phyloP scores from a whole-genome alignment of 2,888 invertebrate species.

The Sphaerophoria taeniata region DNA sequence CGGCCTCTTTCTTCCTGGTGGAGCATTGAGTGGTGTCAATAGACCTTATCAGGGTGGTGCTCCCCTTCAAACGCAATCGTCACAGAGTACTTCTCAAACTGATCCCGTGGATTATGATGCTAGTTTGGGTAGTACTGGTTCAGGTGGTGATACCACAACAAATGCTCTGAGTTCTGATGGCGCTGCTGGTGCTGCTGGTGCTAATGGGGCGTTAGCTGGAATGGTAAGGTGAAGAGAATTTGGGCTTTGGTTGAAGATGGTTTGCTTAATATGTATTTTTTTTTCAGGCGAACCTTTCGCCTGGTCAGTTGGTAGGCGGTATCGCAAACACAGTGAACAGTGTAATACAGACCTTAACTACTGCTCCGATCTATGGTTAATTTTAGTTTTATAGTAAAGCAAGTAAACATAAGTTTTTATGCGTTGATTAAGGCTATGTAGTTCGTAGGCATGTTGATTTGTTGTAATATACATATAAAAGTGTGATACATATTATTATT shows the following conservation, averaged over 20 bases:
- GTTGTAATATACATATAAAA: too few species aligned
- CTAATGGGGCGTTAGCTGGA: conserved; percentile 62
- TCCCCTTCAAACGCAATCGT: conserved; percentile 24
- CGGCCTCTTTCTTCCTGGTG: conserved; percentile 79
- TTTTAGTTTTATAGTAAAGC: too few species aligned
- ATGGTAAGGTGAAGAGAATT: conserved; percentile 76
- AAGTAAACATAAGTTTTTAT: too few species aligned
- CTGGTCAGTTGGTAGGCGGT: conserved; percentile 80
- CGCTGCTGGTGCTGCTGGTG: conserved; percentile 26
- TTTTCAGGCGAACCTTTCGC: conserved; percentile 78
- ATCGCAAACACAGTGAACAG: conserved; percentile 80
- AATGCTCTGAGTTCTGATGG: conserved; percentile 76
- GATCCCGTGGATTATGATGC: conserved; percentile 76
- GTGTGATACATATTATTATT: too few species aligned
- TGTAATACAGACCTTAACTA: conserved; percentile 81
- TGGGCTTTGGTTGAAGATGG: background rate
- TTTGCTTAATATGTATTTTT: background rate
- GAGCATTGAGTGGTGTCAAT: conserved; percentile 77
- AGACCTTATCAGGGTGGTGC: conserved; percentile 60
- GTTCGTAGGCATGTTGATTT: too few species aligned
- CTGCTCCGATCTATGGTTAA: conserved; percentile 77
- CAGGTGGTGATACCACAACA: conserved; percentile 71
- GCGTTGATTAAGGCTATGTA: too few species aligned
- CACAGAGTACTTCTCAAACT: conserved; percentile 18
- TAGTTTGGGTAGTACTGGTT: conserved; percentile 70